Percentiles rank a stretch among this genome's conserved stretches.
phyloP scores from a whole-genome alignment of 2,113 vertebrate genomes.

The Cyprinodon variegatus region DNA sequence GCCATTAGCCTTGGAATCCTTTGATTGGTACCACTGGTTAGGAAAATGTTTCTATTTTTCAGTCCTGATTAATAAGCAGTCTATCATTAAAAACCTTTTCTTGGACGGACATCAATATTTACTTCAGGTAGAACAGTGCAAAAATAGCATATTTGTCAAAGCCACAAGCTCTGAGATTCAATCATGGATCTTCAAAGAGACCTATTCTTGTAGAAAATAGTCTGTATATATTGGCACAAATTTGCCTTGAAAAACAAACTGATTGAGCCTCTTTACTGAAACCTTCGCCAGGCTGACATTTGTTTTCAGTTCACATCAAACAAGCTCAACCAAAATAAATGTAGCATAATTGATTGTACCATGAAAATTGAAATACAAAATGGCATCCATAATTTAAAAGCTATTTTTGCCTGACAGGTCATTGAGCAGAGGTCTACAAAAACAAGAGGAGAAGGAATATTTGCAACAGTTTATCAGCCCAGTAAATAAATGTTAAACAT shows the following conservation, averaged over 20 bases:
- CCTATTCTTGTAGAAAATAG: slow-evolving; percentile 60
- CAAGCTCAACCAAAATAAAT: slow-evolving; percentile 59
- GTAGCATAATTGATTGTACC: slow-evolving; percentile 67
- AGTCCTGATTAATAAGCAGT: slow-evolving; percentile 6
- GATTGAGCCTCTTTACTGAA: slow-evolving; percentile 64
- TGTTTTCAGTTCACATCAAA: slow-evolving; percentile 63
- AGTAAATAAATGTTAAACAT: slow-evolving; percentile 40
- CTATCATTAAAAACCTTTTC: slow-evolving; percentile 39
- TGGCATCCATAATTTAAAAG: slow-evolving; percentile 53
- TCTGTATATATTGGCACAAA: slow-evolving; percentile 33
- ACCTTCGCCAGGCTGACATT: slow-evolving; percentile 38
- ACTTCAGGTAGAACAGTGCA: slow-evolving; percentile 6
- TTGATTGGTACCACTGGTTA: slow-evolving; percentile 3
- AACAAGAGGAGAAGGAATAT: slow-evolving; percentile 49
- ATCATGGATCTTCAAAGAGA: slow-evolving; percentile 45
- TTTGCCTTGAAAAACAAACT: slow-evolving; percentile 55
- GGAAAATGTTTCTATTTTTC: slow-evolving; percentile 8
- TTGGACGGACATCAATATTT: slow-evolving; percentile 22
- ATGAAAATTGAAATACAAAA: slow-evolving; percentile 75
- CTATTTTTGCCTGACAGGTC: slow-evolving; percentile 60
- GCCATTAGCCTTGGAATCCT: background rate
- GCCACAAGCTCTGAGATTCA: slow-evolving; percentile 31
- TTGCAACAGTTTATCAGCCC: slow-evolving; percentile 32
- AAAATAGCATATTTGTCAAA: slow-evolving; percentile 60
- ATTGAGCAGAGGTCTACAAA: slow-evolving; percentile 44